phyloP scores from a whole-genome alignment of 2,888 invertebrate genomes.

The Hypolimnas misippus region DNA sequence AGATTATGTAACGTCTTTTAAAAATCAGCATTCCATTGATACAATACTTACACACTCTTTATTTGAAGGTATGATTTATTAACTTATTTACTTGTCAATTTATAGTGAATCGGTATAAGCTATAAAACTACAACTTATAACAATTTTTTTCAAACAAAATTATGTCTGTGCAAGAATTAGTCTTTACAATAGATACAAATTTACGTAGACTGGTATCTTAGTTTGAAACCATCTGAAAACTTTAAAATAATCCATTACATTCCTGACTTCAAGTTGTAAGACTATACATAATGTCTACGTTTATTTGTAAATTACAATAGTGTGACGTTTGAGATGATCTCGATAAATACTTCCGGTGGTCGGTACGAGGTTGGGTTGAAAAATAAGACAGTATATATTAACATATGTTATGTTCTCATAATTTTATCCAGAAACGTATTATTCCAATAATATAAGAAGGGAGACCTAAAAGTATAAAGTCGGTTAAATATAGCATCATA shows the following conservation, averaged over 20 bases:
- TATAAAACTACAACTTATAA: neutral
- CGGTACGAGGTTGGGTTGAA: neutral
- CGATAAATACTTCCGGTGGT: neutral
- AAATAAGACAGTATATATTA: no score
- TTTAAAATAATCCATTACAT: neutral
- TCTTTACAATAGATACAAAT: neutral
- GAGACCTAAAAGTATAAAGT: no score
- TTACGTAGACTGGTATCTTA: neutral
- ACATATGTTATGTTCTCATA: no score
- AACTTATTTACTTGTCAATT: neutral
- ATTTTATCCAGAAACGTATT: no score
- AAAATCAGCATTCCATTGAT: no score
- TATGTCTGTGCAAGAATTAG: neutral
- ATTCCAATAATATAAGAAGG: no score
- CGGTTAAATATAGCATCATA: no score
- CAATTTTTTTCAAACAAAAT: neutral
- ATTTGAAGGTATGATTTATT: no score
- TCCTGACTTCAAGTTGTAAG: neutral
- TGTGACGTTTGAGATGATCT: conserved; percentile 2
- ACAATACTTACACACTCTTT: no score
- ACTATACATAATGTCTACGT: neutral
- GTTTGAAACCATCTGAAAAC: neutral
- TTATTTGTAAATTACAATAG: neutral
- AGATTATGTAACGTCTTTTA: no score
- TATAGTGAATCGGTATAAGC: neutral